These are phyloP conservation scores for Valencia hispanica DNA, from an alignment of 2,797 vertebrate genomes.

Conservation along the genomic window DNA sequence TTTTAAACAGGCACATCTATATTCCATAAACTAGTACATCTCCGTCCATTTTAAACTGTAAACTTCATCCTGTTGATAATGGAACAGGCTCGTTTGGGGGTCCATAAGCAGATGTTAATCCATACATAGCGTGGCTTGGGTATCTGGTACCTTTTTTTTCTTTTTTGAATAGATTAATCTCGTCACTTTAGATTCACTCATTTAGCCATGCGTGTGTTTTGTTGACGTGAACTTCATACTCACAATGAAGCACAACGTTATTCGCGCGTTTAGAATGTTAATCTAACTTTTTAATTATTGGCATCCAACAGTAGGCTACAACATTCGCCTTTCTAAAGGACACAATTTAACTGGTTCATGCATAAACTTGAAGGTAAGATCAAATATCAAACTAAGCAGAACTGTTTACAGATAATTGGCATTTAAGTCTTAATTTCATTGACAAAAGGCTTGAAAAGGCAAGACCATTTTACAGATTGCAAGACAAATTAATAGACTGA, in stretches of 20 bases:
- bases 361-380: neutral
- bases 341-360: accelerated
- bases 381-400: neutral
- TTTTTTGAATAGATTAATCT: slow-evolving; percentile 65
- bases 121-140: slow-evolving; percentile 82
- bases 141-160: slow-evolving; percentile 52
- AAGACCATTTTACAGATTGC: neutral
- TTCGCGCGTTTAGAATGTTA: neutral
- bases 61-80: slow-evolving; percentile 46
- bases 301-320: neutral
- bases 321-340: neutral
- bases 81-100: slow-evolving; percentile 52
- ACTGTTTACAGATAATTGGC: neutral
- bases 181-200: slow-evolving; percentile 30
- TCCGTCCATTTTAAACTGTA: slow-evolving; percentile 27
- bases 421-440: neutral
- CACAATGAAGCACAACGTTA: neutral
- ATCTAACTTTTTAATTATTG: neutral
- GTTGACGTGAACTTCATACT: neutral
- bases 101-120: slow-evolving; percentile 74
- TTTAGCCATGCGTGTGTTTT: slow-evolving; percentile 33
- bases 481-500: too few species aligned
- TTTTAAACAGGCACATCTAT: neutral
- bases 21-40: neutral
- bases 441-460: neutral